Conservation (phyloP, 2,888 invertebrate species). For the Alcis repandata region DNA sequence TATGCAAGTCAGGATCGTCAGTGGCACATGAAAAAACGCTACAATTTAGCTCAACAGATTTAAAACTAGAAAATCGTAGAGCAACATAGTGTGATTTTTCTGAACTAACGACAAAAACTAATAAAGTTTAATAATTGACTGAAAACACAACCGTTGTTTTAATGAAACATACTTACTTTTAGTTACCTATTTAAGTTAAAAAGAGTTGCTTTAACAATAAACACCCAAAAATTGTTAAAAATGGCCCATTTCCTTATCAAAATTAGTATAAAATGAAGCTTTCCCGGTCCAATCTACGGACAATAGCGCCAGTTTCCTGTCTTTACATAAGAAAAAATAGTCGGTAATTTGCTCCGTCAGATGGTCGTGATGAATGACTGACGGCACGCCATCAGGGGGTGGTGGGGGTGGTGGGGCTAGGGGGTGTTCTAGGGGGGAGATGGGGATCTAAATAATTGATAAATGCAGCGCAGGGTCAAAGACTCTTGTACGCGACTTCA, state of each 20-base stretch:
- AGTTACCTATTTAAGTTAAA: background rate
- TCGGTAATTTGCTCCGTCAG: conserved; percentile 59
- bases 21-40: too few species aligned
- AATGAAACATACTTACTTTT: too few species aligned
- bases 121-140: too few species aligned
- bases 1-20: too few species aligned
- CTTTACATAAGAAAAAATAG: conserved; percentile 49
- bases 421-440: conserved; percentile 14
- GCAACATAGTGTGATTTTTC: too few species aligned
- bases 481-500: conserved; percentile 43
- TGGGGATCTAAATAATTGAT: conserved; percentile 57
- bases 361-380: conserved; percentile 59
- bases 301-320: conserved; percentile 38
- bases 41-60: too few species aligned
- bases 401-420: background rate
- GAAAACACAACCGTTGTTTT: too few species aligned
- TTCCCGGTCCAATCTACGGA: conserved; percentile 43
- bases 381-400: conserved; percentile 48
- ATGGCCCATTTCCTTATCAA: conserved; percentile 25
- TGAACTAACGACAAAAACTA: too few species aligned
- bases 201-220: background rate
- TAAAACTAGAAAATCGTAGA: too few species aligned
- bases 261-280: conserved; percentile 27
- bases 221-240: background rate
- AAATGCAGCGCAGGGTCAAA: conserved; percentile 49